A percentile compares a stretch with the other conserved stretches of the same genome.
phyloP scores from a whole-genome alignment of 2,888 invertebrate genomes.

The Drosophila prolongata region DNA sequence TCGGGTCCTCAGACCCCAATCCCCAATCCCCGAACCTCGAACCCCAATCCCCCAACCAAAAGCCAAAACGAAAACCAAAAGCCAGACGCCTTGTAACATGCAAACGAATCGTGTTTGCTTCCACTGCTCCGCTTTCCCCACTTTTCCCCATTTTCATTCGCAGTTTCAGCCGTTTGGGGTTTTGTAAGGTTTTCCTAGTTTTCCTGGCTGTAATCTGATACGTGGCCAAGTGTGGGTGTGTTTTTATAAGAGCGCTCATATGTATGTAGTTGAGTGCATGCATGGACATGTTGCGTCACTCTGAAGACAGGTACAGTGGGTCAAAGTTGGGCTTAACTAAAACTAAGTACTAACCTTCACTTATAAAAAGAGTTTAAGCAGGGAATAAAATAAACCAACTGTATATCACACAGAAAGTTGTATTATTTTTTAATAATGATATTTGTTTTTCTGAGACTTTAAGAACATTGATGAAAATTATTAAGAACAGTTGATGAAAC shows the following conservation, averaged over 20 bases:
- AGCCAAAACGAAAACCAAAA: constrained; percentile 32
- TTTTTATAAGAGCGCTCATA: not conserved
- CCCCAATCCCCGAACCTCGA: not conserved
- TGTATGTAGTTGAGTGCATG: not conserved
- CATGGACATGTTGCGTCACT: constrained; percentile 49
- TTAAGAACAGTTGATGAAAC: no score
- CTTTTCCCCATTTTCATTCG: constrained; percentile 20
- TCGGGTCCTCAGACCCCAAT: not conserved
- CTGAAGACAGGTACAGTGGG: constrained; percentile 41
- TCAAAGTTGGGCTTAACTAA: not conserved
- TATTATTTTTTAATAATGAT: no score
- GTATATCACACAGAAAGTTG: no score
- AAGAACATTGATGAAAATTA: no score
- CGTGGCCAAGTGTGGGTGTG: constrained; percentile 21
- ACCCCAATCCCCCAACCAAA: constrained; percentile 6
- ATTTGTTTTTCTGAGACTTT: no score
- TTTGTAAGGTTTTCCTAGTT: constrained; percentile 70
- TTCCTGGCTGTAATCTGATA: constrained; percentile 68
- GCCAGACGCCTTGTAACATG: constrained; percentile 51
- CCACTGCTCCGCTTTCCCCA: constrained; percentile 7
- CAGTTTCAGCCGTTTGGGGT: constrained; percentile 28
- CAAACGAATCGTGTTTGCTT: constrained; percentile 52
- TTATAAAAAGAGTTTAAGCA: no score
- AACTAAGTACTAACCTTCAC: no score
- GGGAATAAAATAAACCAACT: no score